Conservation (phyloP, 1,140 invertebrate genomes). For the Leptinotarsa undecemlineata region DNA sequence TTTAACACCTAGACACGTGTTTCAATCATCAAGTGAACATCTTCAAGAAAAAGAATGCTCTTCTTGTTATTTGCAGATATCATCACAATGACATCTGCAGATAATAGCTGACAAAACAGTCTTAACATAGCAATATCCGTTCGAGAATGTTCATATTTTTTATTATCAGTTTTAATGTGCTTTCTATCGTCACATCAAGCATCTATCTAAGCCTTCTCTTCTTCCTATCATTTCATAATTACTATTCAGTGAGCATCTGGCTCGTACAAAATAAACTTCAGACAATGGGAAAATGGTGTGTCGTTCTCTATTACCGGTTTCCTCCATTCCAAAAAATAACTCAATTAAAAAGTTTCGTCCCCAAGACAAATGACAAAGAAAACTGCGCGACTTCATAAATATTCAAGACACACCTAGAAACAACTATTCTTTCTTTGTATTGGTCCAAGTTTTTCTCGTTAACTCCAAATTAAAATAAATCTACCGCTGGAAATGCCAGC, state of each 20-base stretch:
- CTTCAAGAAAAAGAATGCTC: too few relatives aligned
- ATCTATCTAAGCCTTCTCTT: too few relatives aligned
- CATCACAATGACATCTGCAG: too few relatives aligned
- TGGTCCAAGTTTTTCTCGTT: slow-evolving; percentile 33
- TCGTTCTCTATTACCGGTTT: not conserved
- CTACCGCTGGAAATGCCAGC: slow-evolving; percentile 25
- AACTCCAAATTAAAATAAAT: slow-evolving; percentile 41
- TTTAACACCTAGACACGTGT: too few relatives aligned
- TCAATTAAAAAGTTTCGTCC: slow-evolving; percentile 21
- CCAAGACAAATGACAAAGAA: slow-evolving; percentile 6
- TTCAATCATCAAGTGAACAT: too few relatives aligned
- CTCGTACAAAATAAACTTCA: not conserved
- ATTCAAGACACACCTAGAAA: slow-evolving; percentile 28
- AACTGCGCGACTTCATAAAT: slow-evolving; percentile 21
- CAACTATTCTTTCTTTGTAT: slow-evolving; percentile 25
- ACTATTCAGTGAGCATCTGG: not conserved
- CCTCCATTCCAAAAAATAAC: slow-evolving; percentile 11
- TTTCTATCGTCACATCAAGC: too few relatives aligned
- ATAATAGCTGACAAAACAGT: too few relatives aligned
- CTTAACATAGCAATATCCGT: too few relatives aligned
- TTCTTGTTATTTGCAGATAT: too few relatives aligned
- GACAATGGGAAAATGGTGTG: slow-evolving; percentile 15
- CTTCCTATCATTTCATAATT: not conserved
- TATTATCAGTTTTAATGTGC: too few relatives aligned
- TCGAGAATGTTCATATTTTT: too few relatives aligned